A percentile compares a stretch with the other conserved stretches of the same genome.
Conservation (phyloP, 2,113 vertebrate species). For the Ia io region DNA sequence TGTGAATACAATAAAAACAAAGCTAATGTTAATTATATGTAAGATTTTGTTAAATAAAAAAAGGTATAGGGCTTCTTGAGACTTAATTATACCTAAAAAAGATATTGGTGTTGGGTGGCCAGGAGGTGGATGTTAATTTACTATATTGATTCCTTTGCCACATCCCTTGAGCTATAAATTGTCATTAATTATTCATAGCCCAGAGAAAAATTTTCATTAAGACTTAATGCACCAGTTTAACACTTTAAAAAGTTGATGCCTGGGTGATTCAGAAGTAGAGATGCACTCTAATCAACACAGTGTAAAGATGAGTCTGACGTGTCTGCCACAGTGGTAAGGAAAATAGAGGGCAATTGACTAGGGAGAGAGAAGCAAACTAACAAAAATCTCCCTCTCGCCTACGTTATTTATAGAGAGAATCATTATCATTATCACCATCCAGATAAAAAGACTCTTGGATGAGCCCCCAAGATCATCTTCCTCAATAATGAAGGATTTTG, state of each 20-base stretch:
- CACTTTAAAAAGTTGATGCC: conserved; percentile 70
- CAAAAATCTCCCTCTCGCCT: conserved; percentile 44
- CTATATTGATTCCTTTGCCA: conserved; percentile 74
- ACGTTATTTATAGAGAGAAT: conserved; percentile 67
- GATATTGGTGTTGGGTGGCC: conserved; percentile 56
- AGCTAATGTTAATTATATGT: not conserved
- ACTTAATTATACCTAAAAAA: conserved; percentile 72
- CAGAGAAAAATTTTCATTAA: conserved; percentile 77
- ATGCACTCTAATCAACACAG: conserved; percentile 60
- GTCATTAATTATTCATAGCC: conserved; percentile 78
- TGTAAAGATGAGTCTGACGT: conserved; percentile 42
- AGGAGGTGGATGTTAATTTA: conserved; percentile 74
- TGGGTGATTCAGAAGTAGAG: conserved; percentile 63
- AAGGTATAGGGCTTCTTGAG: conserved; percentile 13
- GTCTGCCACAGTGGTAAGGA: conserved; percentile 36
- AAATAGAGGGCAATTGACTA: conserved; percentile 61
- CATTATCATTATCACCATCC: conserved; percentile 44
- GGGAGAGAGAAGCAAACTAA: conserved; percentile 63
- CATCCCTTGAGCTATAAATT: conserved; percentile 73
- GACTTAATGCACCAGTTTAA: conserved; percentile 72
- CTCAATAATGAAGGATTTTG: conserved; percentile 50
- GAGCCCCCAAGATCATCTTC: conserved; percentile 60
- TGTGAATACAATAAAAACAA: not conserved
- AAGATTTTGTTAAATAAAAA: conserved; percentile 10
- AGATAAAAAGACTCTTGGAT: conserved; percentile 68